These are phyloP conservation scores for Chrysomallon squamiferum DNA, from an alignment of 1,140 invertebrate genomes.

Conservation along the genomic window DNA sequence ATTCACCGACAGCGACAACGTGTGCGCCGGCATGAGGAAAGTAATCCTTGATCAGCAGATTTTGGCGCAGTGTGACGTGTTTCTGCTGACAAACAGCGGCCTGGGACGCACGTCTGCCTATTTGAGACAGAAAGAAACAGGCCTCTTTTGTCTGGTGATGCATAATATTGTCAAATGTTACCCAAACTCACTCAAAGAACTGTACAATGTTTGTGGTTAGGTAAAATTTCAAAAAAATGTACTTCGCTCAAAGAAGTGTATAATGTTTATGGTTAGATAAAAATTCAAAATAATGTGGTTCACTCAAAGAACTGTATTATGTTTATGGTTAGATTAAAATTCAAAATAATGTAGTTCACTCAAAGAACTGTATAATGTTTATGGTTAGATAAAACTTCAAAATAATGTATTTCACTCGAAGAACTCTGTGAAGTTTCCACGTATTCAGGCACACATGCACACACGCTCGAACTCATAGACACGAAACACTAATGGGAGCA, in stretches of 20 bases:
- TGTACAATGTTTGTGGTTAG: too few relatives aligned
- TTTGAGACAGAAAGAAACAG: slow-evolving; percentile 8
- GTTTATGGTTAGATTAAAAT: too few relatives aligned
- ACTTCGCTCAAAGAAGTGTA: not conserved
- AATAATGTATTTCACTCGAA: too few relatives aligned
- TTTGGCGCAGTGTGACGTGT: slow-evolving; percentile 22
- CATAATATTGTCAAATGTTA: not conserved
- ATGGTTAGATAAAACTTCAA: too few relatives aligned
- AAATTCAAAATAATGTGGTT: too few relatives aligned
- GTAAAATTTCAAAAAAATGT: too few relatives aligned
- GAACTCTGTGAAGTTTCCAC: too few relatives aligned
- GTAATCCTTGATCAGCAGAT: slow-evolving; percentile 19
- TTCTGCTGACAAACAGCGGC: slow-evolving; percentile 13
- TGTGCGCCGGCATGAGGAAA: slow-evolving; percentile 15
- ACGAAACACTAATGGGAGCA: too few relatives aligned
- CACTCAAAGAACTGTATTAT: too few relatives aligned
- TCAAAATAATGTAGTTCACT: too few relatives aligned
- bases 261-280: not conserved
- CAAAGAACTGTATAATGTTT: not conserved
- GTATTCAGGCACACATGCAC: too few relatives aligned
- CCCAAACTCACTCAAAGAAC: not conserved
- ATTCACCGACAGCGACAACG: not conserved
- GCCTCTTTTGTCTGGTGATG: slow-evolving; percentile 13
- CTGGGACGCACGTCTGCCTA: slow-evolving; percentile 14
- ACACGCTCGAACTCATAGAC: too few relatives aligned